A percentile compares a stretch with the other conserved stretches of the same genome.
Evolutionary conservation across 2,113 vertebrate species (phyloP).

Genomic region (Pollimyrus isidori): DNA sequence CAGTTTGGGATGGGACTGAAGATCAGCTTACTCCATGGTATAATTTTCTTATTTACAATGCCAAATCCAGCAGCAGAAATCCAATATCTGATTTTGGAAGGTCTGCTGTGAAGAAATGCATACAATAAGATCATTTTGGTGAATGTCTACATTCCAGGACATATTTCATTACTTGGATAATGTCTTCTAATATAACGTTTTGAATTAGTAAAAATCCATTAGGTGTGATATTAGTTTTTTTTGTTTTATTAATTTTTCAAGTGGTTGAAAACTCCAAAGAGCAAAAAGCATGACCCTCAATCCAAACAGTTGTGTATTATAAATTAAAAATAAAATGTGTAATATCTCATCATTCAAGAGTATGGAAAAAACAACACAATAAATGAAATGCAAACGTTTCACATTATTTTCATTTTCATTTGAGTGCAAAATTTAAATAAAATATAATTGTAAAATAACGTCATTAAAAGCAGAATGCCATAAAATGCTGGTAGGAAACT

Average conservation of each 20-base stretch:
- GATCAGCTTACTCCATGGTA: constrained; percentile 37
- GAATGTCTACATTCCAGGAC: neutral
- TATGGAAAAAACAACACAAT: constrained; percentile 69
- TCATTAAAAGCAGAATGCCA: constrained; percentile 55
- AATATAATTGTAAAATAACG: constrained; percentile 36
- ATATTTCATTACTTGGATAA: constrained; percentile 32
- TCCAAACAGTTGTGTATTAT: constrained; percentile 56
- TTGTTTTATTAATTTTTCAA: constrained; percentile 40
- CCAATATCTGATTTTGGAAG: neutral
- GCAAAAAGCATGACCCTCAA: constrained; percentile 58
- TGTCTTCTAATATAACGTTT: neutral
- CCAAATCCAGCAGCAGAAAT: neutral
- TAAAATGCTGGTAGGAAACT: constrained; percentile 68
- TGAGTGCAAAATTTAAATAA: constrained; percentile 30
- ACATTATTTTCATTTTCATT: constrained; percentile 55
- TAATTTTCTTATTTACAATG: constrained; percentile 26
- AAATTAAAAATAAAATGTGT: constrained; percentile 63
- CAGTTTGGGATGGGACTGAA: constrained; percentile 48
- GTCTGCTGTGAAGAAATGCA: constrained; percentile 22
- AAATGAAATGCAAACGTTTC: constrained; percentile 53
- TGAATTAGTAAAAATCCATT: neutral
- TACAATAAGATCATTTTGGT: constrained; percentile 13
- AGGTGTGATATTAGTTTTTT: constrained; percentile 23
- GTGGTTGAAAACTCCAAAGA: constrained; percentile 42
- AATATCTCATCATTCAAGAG: constrained; percentile 64